phyloP scores from a whole-genome alignment of 2,888 invertebrate species.

The Punctoribates punctum region DNA sequence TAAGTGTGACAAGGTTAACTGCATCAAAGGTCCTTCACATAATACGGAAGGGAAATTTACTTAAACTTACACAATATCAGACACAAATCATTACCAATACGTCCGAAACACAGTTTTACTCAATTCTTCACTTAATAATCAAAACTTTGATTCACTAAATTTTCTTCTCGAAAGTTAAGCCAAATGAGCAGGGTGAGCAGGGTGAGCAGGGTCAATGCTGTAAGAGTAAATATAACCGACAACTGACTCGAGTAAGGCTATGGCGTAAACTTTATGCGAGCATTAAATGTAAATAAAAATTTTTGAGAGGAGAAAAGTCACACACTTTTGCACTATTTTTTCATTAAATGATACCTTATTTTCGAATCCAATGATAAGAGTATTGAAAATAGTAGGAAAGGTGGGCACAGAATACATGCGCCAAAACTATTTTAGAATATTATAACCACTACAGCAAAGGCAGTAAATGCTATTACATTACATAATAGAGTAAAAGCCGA shows the following conservation, averaged over 20 bases:
- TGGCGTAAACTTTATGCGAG: too few relatives aligned
- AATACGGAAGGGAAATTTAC: conserved; percentile 42
- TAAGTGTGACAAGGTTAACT: conserved; percentile 42
- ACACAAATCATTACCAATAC: not conserved
- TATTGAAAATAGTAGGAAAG: not conserved
- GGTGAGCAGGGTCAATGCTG: too few relatives aligned
- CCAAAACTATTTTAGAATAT: conserved; percentile 4
- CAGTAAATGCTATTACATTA: conserved; percentile 14
- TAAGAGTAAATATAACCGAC: too few relatives aligned
- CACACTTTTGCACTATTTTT: too few relatives aligned
- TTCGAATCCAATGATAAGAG: not conserved
- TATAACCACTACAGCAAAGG: conserved; percentile 1
- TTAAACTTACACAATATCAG: conserved; percentile 20
- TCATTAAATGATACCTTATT: not conserved
- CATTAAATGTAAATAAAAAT: too few relatives aligned
- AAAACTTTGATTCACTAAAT: too few relatives aligned
- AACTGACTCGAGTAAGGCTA: too few relatives aligned
- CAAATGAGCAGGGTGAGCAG: too few relatives aligned
- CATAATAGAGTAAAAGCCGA: conserved; percentile 16
- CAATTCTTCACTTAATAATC: too few relatives aligned
- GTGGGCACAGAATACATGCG: conserved; percentile 19
- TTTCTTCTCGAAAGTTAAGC: too few relatives aligned
- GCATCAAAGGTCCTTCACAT: conserved; percentile 42
- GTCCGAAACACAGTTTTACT: not conserved
- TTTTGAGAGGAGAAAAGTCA: too few relatives aligned